A percentile compares a stretch with the other conserved stretches of the same genome.
Evolutionary conservation across 2,797 vertebrate species (phyloP).

Genomic region (Halcyon smyrnensis): DNA sequence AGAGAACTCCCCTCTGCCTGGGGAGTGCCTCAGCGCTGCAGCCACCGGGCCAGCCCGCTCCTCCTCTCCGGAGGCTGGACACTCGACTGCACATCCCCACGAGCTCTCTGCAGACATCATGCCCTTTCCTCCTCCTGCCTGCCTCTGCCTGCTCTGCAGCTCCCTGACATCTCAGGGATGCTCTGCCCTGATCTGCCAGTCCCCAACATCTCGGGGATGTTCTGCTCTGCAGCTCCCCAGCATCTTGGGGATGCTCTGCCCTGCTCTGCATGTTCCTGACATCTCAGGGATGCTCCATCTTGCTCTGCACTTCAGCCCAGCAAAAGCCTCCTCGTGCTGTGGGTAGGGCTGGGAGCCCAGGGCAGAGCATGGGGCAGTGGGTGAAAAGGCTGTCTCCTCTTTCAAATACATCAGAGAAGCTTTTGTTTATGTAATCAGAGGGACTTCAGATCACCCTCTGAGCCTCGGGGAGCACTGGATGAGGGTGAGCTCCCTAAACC

Average conservation of each 20-base stretch:
- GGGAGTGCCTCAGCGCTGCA: rapidly evolving
- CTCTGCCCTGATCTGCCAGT: neutral
- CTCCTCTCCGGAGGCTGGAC: neutral
- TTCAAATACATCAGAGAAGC: neutral
- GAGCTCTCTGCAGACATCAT: neutral
- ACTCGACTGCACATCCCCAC: rapidly evolving
- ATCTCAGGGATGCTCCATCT: neutral
- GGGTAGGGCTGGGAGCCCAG: neutral
- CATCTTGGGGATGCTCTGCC: neutral
- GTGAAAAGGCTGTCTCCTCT: neutral
- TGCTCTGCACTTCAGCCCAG: neutral
- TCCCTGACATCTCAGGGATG: neutral
- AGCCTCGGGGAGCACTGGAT: rapidly evolving
- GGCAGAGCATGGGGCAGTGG: neutral
- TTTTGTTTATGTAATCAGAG: neutral
- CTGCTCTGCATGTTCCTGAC: neutral
- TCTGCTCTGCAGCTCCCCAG: neutral
- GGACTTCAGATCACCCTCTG: neutral
- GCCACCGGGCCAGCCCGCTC: neutral
- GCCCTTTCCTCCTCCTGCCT: neutral
- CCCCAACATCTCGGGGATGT: neutral
- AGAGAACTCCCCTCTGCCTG: neutral
- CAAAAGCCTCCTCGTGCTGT: neutral
- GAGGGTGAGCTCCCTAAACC: neutral
- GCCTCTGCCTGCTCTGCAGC: neutral